phyloP scores from a whole-genome alignment of 2,888 invertebrate species.

The Anthophora plumipes region DNA sequence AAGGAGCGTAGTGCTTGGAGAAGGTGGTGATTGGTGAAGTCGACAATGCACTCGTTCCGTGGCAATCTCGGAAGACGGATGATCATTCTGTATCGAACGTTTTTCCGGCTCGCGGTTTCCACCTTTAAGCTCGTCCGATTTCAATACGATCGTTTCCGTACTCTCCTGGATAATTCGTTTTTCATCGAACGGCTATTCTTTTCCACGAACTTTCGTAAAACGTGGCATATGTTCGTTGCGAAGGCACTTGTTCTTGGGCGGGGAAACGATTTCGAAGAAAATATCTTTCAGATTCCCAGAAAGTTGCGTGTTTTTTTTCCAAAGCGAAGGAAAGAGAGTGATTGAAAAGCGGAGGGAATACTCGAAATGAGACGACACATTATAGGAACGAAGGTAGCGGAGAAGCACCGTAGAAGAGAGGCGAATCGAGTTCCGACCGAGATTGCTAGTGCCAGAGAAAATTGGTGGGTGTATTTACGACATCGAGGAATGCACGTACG shows the following conservation, averaged over 20 bases:
- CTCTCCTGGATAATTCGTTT: conserved; percentile 9
- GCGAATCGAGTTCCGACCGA: conserved; percentile 54
- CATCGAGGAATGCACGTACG: conserved; percentile 38
- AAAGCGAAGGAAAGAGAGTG: too few species aligned
- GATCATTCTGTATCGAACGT: conserved; percentile 63
- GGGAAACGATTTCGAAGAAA: too few species aligned
- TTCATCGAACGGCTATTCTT: neutral
- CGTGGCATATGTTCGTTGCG: too few species aligned
- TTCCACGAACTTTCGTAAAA: neutral
- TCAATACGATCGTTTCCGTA: conserved; percentile 34
- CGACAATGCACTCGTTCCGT: conserved; percentile 65
- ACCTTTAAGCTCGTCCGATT: conserved; percentile 23
- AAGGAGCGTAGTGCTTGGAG: conserved; percentile 38
- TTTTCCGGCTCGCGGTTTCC: conserved; percentile 22
- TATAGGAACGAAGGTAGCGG: too few species aligned
- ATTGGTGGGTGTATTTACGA: conserved; percentile 65
- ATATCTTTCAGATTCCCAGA: too few species aligned
- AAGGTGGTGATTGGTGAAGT: conserved; percentile 60
- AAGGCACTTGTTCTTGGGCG: too few species aligned
- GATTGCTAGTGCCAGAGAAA: conserved; percentile 58
- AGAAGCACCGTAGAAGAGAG: too few species aligned
- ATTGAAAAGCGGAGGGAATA: too few species aligned
- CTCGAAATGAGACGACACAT: too few species aligned
- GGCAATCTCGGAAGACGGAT: conserved; percentile 65
- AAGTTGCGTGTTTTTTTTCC: too few species aligned